Base-by-base conservation (phyloP, 1,140 invertebrate species). In the Neotoxoptera formosana region DNA sequence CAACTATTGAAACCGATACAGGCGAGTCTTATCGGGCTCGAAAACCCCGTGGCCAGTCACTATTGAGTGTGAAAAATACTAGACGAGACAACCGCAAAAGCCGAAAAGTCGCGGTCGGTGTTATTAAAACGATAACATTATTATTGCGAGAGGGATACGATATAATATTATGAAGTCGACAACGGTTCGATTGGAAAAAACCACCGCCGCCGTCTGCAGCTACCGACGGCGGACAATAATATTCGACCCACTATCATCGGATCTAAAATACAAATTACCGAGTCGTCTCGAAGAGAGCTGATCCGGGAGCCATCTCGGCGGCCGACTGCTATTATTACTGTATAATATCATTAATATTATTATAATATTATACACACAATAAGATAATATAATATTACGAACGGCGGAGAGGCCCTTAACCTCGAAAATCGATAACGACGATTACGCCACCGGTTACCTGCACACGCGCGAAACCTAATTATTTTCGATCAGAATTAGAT, bases 371-470 rank as follows among this genome's bases (percentile, higher is more conserved):
- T 76, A 76, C 34, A 76, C 20, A 67, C 17, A 34, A 76, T 83
- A 84, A 11, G 8, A 41, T 84, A 84, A 41, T 84, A 84, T 30
- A 45, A 41, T 2, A 11, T 14, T 9, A 53, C 51, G 51, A 21
- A 20, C 51, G 20, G 51, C 51, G 51, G 25, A 87, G 47, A 88
- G 87, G 87, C 48, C 87, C 87, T 88, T 88, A 88, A 88, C 87
- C 87, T 48, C 47, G 51, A 88, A 8, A 21, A n/a, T 20, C n/a
- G 87, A 88, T 88, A 88, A 88, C 47, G 3, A 34, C 47, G n/a
- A 88, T 88, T 88, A 53, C 86, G 41, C 45, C 86, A 48, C 14
- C n/a, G 45, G 60, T 76, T 76, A 76, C 84, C 25, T n/a, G 47
- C 11, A 17, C 60, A n/a, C 60, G n/a, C 60, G 30, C 60, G n/a